Percentiles rank a stretch among this genome's conserved stretches.
These are phyloP conservation scores for Lycaena phlaeas DNA, from an alignment of 2,888 invertebrate genomes.

Conservation along the genomic window DNA sequence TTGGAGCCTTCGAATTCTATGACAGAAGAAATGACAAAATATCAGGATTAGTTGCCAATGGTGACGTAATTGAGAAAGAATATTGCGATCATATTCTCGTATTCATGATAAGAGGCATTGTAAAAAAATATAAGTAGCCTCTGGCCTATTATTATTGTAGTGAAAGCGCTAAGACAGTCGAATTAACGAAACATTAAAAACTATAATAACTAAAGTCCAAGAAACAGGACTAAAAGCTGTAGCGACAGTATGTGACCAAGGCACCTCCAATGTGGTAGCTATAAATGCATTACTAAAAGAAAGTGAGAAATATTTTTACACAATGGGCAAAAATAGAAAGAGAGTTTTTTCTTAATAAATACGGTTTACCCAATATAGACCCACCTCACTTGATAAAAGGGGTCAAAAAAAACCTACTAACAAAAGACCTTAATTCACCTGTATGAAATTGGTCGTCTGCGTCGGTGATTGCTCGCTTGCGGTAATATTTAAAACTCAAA, in stretches of 20 bases:
- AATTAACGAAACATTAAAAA: conserved; percentile 7
- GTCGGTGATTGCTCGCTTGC: too few species aligned
- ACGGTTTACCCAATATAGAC: background rate
- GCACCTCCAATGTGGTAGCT: conserved; percentile 15
- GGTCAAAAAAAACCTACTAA: conserved; percentile 17
- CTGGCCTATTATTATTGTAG: conserved; percentile 14
- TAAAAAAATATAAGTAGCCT: conserved; percentile 18
- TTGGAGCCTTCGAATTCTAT: background rate
- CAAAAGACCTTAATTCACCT: conserved; percentile 19
- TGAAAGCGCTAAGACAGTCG: conserved; percentile 1
- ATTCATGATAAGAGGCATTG: conserved; percentile 18
- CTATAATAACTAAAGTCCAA: conserved; percentile 11
- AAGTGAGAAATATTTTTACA: conserved; percentile 5
- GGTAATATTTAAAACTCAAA: too few species aligned
- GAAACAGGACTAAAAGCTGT: conserved; percentile 14
- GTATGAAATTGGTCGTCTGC: too few species aligned
- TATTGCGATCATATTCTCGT: conserved; percentile 16
- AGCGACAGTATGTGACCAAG: conserved; percentile 20
- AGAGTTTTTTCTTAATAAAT: background rate
- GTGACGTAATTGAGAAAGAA: background rate
- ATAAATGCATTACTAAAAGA: conserved; percentile 12
- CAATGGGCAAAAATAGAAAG: conserved; percentile 8
- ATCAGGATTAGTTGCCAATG: background rate
- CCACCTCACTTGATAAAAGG: conserved; percentile 15
- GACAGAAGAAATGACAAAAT: background rate